These are phyloP conservation scores for Ptilonorhynchus violaceus DNA, from an alignment of 2,113 vertebrate species.

Conservation along the genomic window DNA sequence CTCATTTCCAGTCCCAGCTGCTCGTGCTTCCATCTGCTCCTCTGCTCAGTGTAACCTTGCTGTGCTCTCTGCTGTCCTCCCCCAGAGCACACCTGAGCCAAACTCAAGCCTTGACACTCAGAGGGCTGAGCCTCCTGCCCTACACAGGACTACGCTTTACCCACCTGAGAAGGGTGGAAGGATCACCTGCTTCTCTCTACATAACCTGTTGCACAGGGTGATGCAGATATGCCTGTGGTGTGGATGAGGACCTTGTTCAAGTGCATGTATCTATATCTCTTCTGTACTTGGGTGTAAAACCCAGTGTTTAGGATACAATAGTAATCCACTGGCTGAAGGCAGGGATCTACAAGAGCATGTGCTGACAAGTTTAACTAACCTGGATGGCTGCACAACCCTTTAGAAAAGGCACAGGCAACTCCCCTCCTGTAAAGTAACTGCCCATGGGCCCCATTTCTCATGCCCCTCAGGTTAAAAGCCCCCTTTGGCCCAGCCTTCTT, in stretches of 20 bases:
- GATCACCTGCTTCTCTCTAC: accelerated
- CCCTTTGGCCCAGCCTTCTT: neutral
- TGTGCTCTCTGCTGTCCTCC: neutral
- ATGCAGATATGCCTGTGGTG: neutral
- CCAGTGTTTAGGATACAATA: neutral
- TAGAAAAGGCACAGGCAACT: neutral
- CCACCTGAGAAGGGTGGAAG: neutral
- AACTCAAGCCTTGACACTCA: neutral
- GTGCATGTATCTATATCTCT: accelerated
- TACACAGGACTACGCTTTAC: neutral
- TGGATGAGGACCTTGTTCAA: neutral
- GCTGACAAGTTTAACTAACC: neutral
- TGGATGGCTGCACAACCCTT: neutral
- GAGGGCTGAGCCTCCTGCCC: neutral
- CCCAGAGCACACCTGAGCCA: neutral
- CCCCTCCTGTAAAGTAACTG: neutral
- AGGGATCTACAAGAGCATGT: neutral
- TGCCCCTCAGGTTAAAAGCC: accelerated
- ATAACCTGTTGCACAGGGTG: neutral
- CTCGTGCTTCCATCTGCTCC: accelerated
- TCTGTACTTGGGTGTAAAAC: neutral
- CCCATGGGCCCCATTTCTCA: neutral
- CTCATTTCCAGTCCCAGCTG: neutral
- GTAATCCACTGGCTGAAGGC: neutral
- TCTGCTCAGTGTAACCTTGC: neutral